These are phyloP conservation scores for Caranx melampygus DNA, from an alignment of 2,113 vertebrate genomes.

Conservation along the genomic window DNA sequence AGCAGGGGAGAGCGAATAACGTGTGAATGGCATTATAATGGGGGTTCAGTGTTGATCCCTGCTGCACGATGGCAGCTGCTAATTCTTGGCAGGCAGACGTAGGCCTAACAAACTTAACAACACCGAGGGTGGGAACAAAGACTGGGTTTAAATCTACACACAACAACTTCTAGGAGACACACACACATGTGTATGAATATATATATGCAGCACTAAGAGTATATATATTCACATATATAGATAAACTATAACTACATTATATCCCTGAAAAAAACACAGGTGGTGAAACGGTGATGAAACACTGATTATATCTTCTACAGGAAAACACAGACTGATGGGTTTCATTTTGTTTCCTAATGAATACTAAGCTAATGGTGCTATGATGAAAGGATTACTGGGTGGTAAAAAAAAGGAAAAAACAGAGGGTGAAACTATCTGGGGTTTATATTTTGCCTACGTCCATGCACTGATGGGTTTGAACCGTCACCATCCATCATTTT, in stretches of 20 bases:
- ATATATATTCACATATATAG: conserved; percentile 19
- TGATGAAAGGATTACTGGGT: conserved; percentile 38
- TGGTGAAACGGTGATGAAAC: background rate
- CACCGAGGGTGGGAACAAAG: background rate
- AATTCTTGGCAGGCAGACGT: conserved; percentile 65
- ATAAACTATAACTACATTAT: background rate
- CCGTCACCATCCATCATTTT: conserved; percentile 29
- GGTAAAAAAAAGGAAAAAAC: conserved; percentile 3
- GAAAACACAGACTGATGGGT: background rate
- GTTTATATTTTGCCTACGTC: conserved; percentile 54
- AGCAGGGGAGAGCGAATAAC: conserved; percentile 33
- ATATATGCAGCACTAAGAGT: conserved; percentile 11
- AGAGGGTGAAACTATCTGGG: conserved; percentile 5
- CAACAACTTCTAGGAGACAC: conserved; percentile 16
- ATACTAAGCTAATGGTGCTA: background rate
- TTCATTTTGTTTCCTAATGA: background rate
- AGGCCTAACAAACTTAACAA: conserved; percentile 48
- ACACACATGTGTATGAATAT: conserved; percentile 17
- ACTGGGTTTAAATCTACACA: conserved; percentile 33
- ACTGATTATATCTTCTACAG: background rate
- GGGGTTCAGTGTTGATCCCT: conserved; percentile 60
- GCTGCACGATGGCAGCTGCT: conserved; percentile 59
- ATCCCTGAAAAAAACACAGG: background rate
- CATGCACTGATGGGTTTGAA: conserved; percentile 45
- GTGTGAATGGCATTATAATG: conserved; percentile 62